Conservation (phyloP, 1,140 invertebrate genomes). For the Xylocopa sonorina region DNA sequence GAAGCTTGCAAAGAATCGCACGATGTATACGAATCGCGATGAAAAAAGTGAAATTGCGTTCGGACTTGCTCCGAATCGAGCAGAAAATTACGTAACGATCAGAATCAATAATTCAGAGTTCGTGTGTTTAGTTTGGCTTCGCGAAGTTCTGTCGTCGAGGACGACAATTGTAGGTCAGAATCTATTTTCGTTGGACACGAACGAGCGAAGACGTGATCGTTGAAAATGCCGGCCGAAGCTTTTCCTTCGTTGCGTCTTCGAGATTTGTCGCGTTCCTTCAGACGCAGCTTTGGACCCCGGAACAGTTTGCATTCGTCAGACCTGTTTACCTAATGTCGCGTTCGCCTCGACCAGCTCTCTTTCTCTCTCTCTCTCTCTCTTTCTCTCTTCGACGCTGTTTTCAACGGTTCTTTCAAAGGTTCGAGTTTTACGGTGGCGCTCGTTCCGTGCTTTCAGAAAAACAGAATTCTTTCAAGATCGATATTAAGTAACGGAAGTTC, state of each 20-base stretch:
- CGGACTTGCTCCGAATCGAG: neutral
- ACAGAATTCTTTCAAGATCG: neutral
- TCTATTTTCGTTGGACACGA: slow-evolving; percentile 36
- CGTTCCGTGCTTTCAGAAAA: neutral
- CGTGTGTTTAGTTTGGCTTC: slow-evolving; percentile 43
- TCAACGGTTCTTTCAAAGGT: neutral
- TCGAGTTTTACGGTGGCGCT: neutral
- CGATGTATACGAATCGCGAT: too few species aligned
- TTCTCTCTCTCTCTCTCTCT: too few species aligned
- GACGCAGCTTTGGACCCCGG: neutral
- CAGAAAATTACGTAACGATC: neutral
- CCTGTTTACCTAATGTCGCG: slow-evolving; percentile 40
- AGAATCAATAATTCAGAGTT: slow-evolving; percentile 20
- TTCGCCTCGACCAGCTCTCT: too few species aligned
- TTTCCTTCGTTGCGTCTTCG: slow-evolving; percentile 22
- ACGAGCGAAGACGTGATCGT: slow-evolving; percentile 17
- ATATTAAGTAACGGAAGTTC: neutral
- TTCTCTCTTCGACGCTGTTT: slow-evolving; percentile 15
- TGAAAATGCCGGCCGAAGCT: slow-evolving; percentile 18
- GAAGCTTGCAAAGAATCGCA: too few species aligned
- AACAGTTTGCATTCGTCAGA: slow-evolving; percentile 33
- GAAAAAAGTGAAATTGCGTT: too few species aligned
- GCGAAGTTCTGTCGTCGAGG: slow-evolving; percentile 3
- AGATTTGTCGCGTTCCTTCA: slow-evolving; percentile 19
- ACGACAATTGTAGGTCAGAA: slow-evolving; percentile 49